Evolutionary conservation across 2,797 vertebrate genomes (phyloP), one percentile per base, ranked within the genome.

Genomic region (Acipenser oxyrinchus): DNA sequence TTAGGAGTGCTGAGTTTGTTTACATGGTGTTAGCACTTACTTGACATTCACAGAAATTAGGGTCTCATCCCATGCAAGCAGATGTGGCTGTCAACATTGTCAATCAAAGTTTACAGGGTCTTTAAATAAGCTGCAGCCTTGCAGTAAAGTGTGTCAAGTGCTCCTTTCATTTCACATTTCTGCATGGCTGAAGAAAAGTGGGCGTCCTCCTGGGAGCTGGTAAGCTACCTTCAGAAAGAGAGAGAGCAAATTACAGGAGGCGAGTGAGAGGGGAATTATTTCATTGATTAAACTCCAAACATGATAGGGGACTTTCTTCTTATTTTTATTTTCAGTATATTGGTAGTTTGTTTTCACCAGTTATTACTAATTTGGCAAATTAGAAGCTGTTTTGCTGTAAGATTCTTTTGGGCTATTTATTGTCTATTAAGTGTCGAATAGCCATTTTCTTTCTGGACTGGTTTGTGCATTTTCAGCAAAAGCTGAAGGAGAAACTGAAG

Each of bases 241-340:
- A 58, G 10, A 58, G 55, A 12, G 12, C 55, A 58, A 58, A 65
- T 65, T 13, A 49, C 48, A 13, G 65, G n/a, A 15, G 23, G 11
- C 55, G 15, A n/a, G 53, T 59, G 65, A 71, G 71, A 69, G 57
- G 69, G 70, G 74, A 76, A 74, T 78, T 76, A 73, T 66, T 70
- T 70, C 74, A 72, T 67, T 67, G 70, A 72, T 73, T 64, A 67
- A 69, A 60, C 65, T 60, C 61, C 68, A 65, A 68, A 68, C 55
- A 67, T 66, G 50, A 37, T 37, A 37, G 23, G 23, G 53, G 49
- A 15, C 50, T 61, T 37, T 55, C n/a, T 63, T 55, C 48, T 70
- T 74, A n/a, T 12, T 7, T n/a, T 10, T n/a, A n/a, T 58, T n/a
- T 6, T 58, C 9, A 13, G 70, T 76, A 7, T 6, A 10, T 57